Base-by-base conservation (phyloP, 2,888 invertebrate species). In the Pasiphila rectangulata region DNA sequence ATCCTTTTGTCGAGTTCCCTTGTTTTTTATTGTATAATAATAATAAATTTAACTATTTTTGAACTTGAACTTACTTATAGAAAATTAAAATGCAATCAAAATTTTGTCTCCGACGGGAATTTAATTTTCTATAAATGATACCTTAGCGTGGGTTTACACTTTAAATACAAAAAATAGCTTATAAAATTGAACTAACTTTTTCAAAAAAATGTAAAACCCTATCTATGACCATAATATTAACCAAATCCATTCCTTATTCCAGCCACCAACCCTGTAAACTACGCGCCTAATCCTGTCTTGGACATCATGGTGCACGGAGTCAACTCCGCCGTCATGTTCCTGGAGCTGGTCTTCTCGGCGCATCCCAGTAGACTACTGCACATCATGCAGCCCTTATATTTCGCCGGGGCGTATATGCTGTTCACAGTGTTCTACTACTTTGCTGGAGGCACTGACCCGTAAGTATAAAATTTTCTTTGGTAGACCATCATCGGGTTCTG, bases 361-460 rank as follows among this genome's bases (percentile, higher is more conserved):
- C 93, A 95, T 68, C 95, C 96, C 21, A 91, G 94, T 53, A 91
- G 93, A 0, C 68, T 87, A 29, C 61, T 84, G 29, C 88, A 90
- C 61, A 83, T 91, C 63, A 91, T 92, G 89, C 94, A 94, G 85
- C 92, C 93, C n/a, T 83, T 93, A 15, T 85, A 92, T 54, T 92
- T 95, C 76, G 93, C 93, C 5, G 71, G 91, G 10, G 81, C 89
- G 7, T 96, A 96, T 75, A 87, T 93, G 45, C 69, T 93, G 34
- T 96, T 95, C 73, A 93, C 92, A 12, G 79, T 93, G 30, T 83
- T 93, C 36, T 96, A 95, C 74, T 95, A 91, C 74, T 73, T 90
- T 47, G 91, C 92, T 30, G 96, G 95, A 30, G 96, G 96, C 46
- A 90, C 91, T 10, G 93, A 94, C 74, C 92, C 93, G 90, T 91